Evolutionary conservation across 2,888 invertebrate species (phyloP), one percentile per base, ranked within the genome.

Genomic region (Sesamia inferens): DNA sequence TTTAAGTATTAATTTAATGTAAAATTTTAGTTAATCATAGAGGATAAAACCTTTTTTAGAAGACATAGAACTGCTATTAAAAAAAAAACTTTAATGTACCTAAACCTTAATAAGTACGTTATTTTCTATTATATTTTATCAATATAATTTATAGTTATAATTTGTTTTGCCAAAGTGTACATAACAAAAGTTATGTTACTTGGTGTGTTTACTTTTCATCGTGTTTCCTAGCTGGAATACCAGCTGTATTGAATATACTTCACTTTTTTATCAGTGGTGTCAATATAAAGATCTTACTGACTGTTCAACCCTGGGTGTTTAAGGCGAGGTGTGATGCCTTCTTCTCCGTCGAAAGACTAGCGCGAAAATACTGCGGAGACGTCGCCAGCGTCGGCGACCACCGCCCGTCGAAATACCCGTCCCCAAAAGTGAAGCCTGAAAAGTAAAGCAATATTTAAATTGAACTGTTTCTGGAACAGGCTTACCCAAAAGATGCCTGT

Each of bases 341-440:
- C 97, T 95, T 85, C 97, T 96, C 76, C 97, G 95, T 79, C 97
- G 97, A 93, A 98, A 98, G 79, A 98, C 98, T 82, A 98, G 96
- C 67, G 98, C 98, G 91, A 98, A 98, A 90, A 98, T 98, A 87
- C 98, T 98, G 89, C 98, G 97, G 74, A 98, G 96, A 24, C 98
- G 97, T 94, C 98, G 97, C 98, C 98, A 98, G 80, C 98, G 97
- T 82, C 98, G 97, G 79, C 98, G 97, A 67, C 98, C 97, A 69
- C 92, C 96, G 78, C 96, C 93, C 64, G 94, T 90, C 67, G 96
- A 90, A 58, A 93, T 87, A 54, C 96, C 95, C 65, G 95, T 96
- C 76, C 97, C 96, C 89, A 94, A 84, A 71, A 97, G 92, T 44
- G 97, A 95, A 7, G 96, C 94, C 96, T 97, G 88, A 0, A 88